phyloP scores from a whole-genome alignment of 2,797 vertebrate species.

The Geotrypetes seraphini region DNA sequence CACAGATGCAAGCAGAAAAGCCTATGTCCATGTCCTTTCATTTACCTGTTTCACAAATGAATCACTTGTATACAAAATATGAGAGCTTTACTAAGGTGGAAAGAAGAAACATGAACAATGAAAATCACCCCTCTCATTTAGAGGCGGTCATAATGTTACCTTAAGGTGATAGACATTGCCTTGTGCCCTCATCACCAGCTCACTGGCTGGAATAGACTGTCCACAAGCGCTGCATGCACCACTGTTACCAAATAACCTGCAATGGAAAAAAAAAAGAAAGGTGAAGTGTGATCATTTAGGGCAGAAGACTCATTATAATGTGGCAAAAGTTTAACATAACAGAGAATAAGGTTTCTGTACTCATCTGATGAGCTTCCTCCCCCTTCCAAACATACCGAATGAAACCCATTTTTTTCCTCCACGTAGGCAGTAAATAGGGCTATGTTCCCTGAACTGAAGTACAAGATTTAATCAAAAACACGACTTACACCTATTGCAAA shows the following conservation, averaged over 20 bases:
- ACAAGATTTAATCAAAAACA: conserved; percentile 53
- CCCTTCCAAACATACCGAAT: neutral
- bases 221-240: conserved; percentile 96
- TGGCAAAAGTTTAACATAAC: too few species aligned
- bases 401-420: conserved; percentile 15
- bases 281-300: conserved; percentile 29
- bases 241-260: conserved; percentile 96
- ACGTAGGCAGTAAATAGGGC: conserved; percentile 22
- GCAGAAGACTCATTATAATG: conserved; percentile 6
- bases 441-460: too few species aligned
- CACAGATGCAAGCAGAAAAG: too few species aligned
- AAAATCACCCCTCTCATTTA: too few species aligned
- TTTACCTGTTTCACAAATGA: too few species aligned
- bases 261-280: conserved; percentile 40
- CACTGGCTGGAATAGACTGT: conserved; percentile 95
- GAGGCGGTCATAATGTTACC: conserved; percentile 50
- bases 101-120: neutral
- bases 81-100: neutral
- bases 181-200: conserved; percentile 97
- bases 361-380: neutral
- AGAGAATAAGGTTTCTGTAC: too few species aligned
- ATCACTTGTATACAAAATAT: too few species aligned
- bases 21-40: too few species aligned
- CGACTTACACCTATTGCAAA: conserved; percentile 58
- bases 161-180: conserved; percentile 98